Percentiles rank a stretch among this genome's conserved stretches.
Conservation (phyloP, 2,888 invertebrate genomes). For the Malachius bipustulatus region DNA sequence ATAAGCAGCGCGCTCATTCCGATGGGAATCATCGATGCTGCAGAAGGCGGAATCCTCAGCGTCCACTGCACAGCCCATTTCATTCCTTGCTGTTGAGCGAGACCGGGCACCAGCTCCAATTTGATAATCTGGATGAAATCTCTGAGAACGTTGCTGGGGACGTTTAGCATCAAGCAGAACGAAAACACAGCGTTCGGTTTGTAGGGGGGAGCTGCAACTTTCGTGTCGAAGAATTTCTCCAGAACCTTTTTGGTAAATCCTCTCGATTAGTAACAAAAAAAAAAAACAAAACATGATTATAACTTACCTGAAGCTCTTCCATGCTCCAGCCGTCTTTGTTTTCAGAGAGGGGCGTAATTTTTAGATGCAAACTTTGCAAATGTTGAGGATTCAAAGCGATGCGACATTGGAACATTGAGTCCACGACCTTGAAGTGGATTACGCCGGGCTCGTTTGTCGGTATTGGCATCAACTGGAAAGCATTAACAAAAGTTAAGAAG, state of each 20-base stretch:
- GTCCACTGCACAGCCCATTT: conserved; percentile 91
- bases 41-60: conserved; percentile 82
- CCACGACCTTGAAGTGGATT: conserved; percentile 75
- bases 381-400: conserved; percentile 79
- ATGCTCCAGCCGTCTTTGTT: conserved; percentile 75
- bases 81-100: conserved; percentile 49
- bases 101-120: conserved; percentile 47
- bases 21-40: conserved; percentile 75
- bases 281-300: conserved; percentile 1
- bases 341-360: conserved; percentile 66
- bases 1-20: conserved; percentile 81
- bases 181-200: conserved; percentile 80
- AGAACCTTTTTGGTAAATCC: conserved; percentile 47
- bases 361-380: conserved; percentile 81
- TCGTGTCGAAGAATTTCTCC: conserved; percentile 85
- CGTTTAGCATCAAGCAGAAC: conserved; percentile 73
- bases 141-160: conserved; percentile 76
- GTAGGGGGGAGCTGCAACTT: conserved; percentile 83
- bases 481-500: too few relatives aligned
- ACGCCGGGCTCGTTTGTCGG: conserved; percentile 74
- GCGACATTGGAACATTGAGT: conserved; percentile 66
- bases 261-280: not conserved
- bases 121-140: conserved; percentile 85
- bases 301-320: conserved; percentile 67
- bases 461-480: conserved; percentile 52